phyloP scores from a whole-genome alignment of 2,113 vertebrate species.

The Ptyas mucosa region DNA sequence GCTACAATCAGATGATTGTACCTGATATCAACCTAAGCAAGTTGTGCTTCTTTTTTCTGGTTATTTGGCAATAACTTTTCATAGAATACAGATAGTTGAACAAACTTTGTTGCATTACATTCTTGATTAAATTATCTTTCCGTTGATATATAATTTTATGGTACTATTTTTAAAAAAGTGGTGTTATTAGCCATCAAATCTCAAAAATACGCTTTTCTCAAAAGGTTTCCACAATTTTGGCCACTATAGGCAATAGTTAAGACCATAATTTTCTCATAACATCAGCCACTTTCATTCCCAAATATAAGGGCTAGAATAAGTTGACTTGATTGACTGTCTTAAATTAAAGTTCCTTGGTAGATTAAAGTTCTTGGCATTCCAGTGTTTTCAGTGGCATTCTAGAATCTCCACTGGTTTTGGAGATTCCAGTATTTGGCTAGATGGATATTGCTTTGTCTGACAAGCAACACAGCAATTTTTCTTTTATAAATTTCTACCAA shows the following conservation, averaged over 20 bases:
- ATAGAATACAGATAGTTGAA: too few species aligned
- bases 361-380: background rate
- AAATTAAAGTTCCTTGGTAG: background rate
- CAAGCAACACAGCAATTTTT: background rate
- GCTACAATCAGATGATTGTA: too few species aligned
- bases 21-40: too few species aligned
- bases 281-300: background rate
- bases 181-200: too few species aligned
- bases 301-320: background rate
- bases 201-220: too few species aligned
- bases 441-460: background rate
- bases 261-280: background rate
- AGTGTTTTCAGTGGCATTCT: background rate
- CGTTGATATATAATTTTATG: too few species aligned
- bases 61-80: too few species aligned
- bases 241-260: background rate
- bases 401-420: background rate
- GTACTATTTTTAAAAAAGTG: too few species aligned
- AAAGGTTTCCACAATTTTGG: too few species aligned
- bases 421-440: background rate
- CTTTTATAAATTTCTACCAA: background rate
- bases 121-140: too few species aligned
- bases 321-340: background rate
- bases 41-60: too few species aligned
- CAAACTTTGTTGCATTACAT: too few species aligned